A percentile compares a stretch with the other conserved stretches of the same genome.
phyloP scores from a whole-genome alignment of 2,113 vertebrate genomes.

The Macroglossus sobrinus region DNA sequence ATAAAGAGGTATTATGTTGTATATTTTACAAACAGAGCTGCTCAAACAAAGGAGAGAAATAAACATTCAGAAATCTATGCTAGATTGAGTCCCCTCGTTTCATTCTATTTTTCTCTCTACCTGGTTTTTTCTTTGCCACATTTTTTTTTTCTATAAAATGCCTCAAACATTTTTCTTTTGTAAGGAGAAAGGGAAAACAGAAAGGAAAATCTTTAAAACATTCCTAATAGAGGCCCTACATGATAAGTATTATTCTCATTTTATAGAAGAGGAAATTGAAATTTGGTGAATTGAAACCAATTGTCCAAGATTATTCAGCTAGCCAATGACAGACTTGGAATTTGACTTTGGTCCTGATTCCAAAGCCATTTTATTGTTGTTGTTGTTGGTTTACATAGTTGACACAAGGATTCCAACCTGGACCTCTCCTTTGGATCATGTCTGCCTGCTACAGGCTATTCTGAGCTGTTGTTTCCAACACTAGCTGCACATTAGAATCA shows the following conservation, averaged over 20 bases:
- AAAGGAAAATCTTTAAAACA: background rate
- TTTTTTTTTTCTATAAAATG: background rate
- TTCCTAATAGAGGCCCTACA: background rate
- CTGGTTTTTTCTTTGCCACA: background rate
- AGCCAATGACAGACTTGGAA: background rate
- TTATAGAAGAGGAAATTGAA: background rate
- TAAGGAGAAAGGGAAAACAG: background rate
- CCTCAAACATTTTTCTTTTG: background rate
- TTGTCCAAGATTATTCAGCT: background rate
- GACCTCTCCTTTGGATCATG: background rate
- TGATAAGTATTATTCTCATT: background rate
- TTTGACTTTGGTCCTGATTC: background rate
- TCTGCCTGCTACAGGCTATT: background rate
- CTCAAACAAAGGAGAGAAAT: background rate
- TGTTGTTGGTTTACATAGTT: background rate
- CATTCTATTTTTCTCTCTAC: slow-evolving; percentile 5
- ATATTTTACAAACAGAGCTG: background rate
- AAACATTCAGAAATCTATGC: background rate
- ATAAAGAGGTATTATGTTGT: background rate
- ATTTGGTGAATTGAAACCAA: background rate
- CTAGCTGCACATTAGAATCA: background rate
- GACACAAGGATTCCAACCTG: background rate
- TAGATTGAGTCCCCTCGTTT: background rate
- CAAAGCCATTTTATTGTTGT: background rate
- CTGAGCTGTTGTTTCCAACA: background rate